A percentile compares a stretch with the other conserved stretches of the same genome.
Conservation (phyloP, 2,797 vertebrate species). For the Sternotherus odoratus region DNA sequence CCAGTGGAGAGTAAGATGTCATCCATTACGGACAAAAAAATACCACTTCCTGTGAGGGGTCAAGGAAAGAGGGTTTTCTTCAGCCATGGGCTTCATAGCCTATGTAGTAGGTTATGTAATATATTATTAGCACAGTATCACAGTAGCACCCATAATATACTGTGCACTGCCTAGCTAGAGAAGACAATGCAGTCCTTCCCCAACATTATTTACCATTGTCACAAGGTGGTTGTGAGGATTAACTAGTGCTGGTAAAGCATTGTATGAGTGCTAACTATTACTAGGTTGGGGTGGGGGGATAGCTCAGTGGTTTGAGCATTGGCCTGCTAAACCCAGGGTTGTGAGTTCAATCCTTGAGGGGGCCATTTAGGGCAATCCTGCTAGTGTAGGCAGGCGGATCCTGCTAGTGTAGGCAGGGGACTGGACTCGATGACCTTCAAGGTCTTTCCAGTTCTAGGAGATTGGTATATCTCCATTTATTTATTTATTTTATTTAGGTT, state of each 20-base stretch:
- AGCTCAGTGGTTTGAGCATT: no score
- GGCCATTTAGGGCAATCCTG: no score
- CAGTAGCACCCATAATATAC: not conserved
- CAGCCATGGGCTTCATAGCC: not conserved
- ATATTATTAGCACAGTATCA: not conserved
- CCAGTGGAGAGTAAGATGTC: not conserved
- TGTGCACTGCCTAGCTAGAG: not conserved
- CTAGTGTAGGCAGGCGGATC: no score
- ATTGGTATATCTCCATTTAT: no score
- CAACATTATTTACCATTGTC: not conserved
- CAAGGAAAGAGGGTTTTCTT: not conserved
- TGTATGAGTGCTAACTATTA: not conserved
- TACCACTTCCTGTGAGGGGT: not conserved
- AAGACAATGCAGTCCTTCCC: not conserved
- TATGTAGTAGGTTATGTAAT: not conserved
- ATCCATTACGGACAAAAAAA: not conserved
- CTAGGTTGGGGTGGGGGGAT: no score
- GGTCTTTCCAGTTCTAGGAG: no score
- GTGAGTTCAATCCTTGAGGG: no score
- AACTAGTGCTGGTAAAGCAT: not conserved
- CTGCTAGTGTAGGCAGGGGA: no score
- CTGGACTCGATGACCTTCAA: no score
- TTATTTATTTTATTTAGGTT: no score
- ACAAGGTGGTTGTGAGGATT: not conserved
- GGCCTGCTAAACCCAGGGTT: no score